Evolutionary conservation across 2,888 invertebrate species (phyloP).

Genomic region (Drosophila anceps): DNA sequence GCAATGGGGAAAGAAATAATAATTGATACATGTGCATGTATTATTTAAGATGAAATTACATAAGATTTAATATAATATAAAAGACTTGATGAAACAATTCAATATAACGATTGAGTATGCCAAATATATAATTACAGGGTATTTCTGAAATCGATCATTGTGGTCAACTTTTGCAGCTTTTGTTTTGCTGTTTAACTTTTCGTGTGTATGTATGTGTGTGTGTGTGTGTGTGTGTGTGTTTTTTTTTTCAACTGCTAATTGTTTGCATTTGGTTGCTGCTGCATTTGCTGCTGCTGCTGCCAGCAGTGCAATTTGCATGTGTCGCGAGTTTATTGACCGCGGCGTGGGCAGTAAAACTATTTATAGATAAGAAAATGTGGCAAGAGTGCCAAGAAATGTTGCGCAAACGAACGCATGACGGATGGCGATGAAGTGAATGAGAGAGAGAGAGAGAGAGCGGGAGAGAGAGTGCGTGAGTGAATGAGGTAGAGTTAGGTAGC

Average conservation of each 20-base stretch:
- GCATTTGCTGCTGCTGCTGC: slow-evolving; percentile 25
- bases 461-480: neutral
- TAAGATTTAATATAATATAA: neutral
- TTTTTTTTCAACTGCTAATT: slow-evolving; percentile 63
- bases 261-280: slow-evolving; percentile 64
- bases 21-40: too few relatives aligned
- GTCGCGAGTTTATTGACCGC: slow-evolving; percentile 81
- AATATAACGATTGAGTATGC: neutral
- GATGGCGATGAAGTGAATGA: slow-evolving; percentile 25
- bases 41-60: neutral
- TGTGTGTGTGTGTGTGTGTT: too few relatives aligned
- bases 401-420: slow-evolving; percentile 55
- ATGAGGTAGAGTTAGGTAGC: slow-evolving; percentile 18
- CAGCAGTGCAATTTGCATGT: slow-evolving; percentile 76
- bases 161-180: slow-evolving; percentile 9
- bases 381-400: slow-evolving; percentile 72
- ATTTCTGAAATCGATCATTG: neutral
- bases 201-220: slow-evolving; percentile 13
- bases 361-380: slow-evolving; percentile 81
- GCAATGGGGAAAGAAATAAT: neutral
- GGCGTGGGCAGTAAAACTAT: slow-evolving; percentile 77
- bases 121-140: slow-evolving; percentile 1
- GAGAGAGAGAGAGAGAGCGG: neutral
- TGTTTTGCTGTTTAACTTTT: slow-evolving; percentile 21
- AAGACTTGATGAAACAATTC: neutral